Evolutionary conservation across 2,113 vertebrate species (phyloP).

Genomic region (Psephotus haematonotus): DNA sequence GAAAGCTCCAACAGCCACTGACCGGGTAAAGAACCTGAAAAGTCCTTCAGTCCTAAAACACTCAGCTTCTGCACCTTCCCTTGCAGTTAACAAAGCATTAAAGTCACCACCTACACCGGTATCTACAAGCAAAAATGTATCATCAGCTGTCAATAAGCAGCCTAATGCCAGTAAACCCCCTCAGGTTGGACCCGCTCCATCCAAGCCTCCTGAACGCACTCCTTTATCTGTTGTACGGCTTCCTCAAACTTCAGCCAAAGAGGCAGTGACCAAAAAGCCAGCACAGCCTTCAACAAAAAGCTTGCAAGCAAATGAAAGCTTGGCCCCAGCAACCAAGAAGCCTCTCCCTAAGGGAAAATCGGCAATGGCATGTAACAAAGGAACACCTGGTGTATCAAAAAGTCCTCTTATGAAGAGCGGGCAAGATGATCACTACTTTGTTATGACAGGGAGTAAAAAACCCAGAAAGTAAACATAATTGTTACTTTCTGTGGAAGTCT

Average conservation of each 20-base stretch:
- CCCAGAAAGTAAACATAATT: constrained; percentile 69
- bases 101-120: neutral
- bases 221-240: constrained; percentile 73
- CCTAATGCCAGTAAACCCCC: neutral
- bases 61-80: constrained; percentile 33
- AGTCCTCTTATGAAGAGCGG: constrained; percentile 68
- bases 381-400: neutral
- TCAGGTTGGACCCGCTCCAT: constrained; percentile 12
- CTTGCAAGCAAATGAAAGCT: neutral
- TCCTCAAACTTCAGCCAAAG: constrained; percentile 73
- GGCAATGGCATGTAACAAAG: neutral
- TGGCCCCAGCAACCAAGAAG: neutral
- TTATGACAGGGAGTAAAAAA: constrained; percentile 86
- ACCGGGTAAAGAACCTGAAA: constrained; percentile 26
- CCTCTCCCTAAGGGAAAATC: constrained; percentile 3
- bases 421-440: constrained; percentile 85
- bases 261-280: constrained; percentile 6
- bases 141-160: constrained; percentile 35
- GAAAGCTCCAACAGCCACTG: neutral
- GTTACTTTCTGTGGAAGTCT: neutral
- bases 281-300: constrained; percentile 12
- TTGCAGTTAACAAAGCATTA: constrained; percentile 9
- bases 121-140: neutral
- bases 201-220: constrained; percentile 57
- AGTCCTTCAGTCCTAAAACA: constrained; percentile 38